A percentile compares a stretch with the other conserved stretches of the same genome.
phyloP scores from a whole-genome alignment of 2,888 invertebrate genomes.

The Drosophila flavopinicola region DNA sequence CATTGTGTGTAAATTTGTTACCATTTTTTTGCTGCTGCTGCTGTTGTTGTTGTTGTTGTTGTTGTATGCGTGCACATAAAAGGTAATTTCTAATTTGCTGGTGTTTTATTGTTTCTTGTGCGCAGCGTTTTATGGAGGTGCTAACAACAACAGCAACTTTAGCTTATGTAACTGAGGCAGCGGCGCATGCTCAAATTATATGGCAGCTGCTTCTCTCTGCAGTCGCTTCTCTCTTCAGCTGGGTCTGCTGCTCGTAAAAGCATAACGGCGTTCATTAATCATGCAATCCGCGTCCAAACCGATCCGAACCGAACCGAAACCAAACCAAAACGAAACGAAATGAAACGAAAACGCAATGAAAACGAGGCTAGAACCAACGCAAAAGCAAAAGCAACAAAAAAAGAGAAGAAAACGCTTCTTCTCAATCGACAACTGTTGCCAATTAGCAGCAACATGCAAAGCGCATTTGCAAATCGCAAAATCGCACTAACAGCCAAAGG shows the following conservation, averaged over 20 bases:
- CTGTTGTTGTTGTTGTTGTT: constrained; percentile 25
- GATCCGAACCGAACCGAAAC: not conserved
- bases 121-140: constrained; percentile 61
- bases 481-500: constrained; percentile 7
- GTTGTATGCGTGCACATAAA: constrained; percentile 56
- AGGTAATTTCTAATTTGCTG: constrained; percentile 79
- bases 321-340: too few species aligned
- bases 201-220: constrained; percentile 63
- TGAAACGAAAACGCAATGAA: constrained; percentile 41
- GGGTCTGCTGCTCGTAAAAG: constrained; percentile 66
- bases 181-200: constrained; percentile 71
- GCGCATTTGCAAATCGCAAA: constrained; percentile 69
- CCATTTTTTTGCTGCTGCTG: constrained; percentile 47
- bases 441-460: constrained; percentile 79
- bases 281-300: constrained; percentile 62
- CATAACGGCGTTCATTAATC: constrained; percentile 80
- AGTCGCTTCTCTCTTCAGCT: constrained; percentile 26
- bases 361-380: constrained; percentile 49
- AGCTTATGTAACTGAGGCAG: constrained; percentile 50
- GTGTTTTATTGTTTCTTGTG: constrained; percentile 77
- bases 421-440: constrained; percentile 76
- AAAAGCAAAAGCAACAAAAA: constrained; percentile 10
- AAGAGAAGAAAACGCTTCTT: constrained; percentile 41
- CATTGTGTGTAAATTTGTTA: constrained; percentile 79
- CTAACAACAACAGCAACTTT: constrained; percentile 4